Evolutionary conservation across 2,797 vertebrate genomes (phyloP).

Genomic region (Kryptopterus vitreolus): DNA sequence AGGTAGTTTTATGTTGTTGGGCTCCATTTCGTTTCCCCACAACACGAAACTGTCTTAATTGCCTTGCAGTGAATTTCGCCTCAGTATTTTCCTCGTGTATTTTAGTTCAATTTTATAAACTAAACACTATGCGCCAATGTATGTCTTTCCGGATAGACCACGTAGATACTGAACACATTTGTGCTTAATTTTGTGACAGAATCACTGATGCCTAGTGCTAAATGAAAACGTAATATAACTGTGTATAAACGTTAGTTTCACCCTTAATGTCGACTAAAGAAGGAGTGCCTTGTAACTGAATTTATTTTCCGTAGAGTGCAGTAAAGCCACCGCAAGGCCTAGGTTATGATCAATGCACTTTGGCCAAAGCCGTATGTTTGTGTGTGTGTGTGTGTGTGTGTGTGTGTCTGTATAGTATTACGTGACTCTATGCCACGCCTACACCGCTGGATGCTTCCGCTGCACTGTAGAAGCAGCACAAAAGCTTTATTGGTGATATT

Average conservation of each 20-base stretch:
- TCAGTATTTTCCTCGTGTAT: conserved; percentile 15
- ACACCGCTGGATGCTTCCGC: conserved; percentile 76
- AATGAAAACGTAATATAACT: conserved; percentile 11
- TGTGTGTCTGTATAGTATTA: conserved; percentile 51
- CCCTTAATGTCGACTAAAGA: background rate
- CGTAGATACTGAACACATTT: background rate
- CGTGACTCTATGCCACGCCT: conserved; percentile 67
- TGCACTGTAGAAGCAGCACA: conserved; percentile 72
- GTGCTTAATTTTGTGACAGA: conserved; percentile 5
- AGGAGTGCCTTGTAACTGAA: conserved; percentile 23
- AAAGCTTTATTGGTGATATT: conserved; percentile 82
- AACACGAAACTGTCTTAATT: conserved; percentile 98
- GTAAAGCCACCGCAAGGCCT: conserved; percentile 85
- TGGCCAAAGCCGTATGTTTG: conserved; percentile 61
- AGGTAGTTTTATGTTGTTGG: conserved; percentile 99
- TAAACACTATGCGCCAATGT: background rate
- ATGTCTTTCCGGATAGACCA: background rate
- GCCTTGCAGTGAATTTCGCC: conserved; percentile 76
- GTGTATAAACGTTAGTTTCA: conserved; percentile 24
- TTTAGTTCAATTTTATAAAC: background rate
- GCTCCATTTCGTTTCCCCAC: conserved; percentile 86
- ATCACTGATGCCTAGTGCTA: conserved; percentile 1
- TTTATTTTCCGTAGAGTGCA: conserved; percentile 47
- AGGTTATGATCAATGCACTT: conserved; percentile 96
- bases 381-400: conserved; percentile 41